Conservation (phyloP, 2,888 invertebrate genomes). For the Keiferia lycopersicella region DNA sequence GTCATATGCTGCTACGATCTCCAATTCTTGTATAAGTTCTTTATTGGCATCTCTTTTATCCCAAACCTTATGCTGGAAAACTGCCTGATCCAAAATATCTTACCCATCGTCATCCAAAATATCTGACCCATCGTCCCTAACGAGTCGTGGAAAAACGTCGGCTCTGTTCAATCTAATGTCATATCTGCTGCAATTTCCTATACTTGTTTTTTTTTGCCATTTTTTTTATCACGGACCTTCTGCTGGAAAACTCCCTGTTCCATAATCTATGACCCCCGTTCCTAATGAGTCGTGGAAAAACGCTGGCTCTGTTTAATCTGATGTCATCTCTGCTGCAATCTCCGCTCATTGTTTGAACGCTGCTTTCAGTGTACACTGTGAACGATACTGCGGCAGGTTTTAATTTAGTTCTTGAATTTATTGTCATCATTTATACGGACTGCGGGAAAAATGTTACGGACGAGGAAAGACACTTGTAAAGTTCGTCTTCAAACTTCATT, state of each 20-base stretch:
- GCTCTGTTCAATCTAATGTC: slow-evolving; percentile 71
- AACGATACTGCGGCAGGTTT: background rate
- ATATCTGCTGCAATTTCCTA: slow-evolving; percentile 60
- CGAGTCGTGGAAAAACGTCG: slow-evolving; percentile 66
- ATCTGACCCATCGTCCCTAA: slow-evolving; percentile 49
- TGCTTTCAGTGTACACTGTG: slow-evolving; percentile 34
- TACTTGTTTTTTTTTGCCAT: slow-evolving; percentile 50
- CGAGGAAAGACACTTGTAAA: too few relatives aligned
- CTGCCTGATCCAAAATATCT: background rate
- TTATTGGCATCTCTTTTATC: too few relatives aligned
- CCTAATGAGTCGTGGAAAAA: slow-evolving; percentile 67
- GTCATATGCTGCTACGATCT: too few relatives aligned
- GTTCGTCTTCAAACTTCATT: background rate
- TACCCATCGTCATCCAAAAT: too few relatives aligned
- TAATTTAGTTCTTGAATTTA: slow-evolving; percentile 6
- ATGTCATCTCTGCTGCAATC: slow-evolving; percentile 67
- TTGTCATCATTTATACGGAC: background rate
- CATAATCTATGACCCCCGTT: slow-evolving; percentile 36
- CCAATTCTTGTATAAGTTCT: too few relatives aligned
- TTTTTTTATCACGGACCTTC: background rate
- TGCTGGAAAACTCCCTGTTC: background rate
- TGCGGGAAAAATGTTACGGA: too few relatives aligned
- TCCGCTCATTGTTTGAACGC: slow-evolving; percentile 62
- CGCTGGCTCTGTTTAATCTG: slow-evolving; percentile 68
- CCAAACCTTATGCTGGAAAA: background rate